Conservation (phyloP, 2,797 vertebrate species). For the Macropus fuliginosus region DNA sequence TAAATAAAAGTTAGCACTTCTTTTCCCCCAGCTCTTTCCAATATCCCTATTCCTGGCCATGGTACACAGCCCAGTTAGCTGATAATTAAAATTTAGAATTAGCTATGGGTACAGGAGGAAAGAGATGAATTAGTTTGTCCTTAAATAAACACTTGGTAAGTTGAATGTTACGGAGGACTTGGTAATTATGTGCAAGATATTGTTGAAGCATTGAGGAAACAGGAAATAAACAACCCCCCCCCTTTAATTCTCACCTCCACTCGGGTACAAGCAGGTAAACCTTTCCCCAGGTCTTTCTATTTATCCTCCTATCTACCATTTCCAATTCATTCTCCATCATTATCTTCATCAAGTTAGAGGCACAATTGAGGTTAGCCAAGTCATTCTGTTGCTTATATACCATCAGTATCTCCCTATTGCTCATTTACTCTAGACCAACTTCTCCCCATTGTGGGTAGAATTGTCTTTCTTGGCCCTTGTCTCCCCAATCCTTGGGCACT, state of each 20-base stretch:
- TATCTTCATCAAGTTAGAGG: not conserved
- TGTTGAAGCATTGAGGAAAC: not conserved
- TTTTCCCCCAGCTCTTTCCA: not conserved
- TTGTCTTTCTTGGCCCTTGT: not conserved
- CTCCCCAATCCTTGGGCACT: not conserved
- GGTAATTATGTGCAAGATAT: not conserved
- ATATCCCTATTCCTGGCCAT: not conserved
- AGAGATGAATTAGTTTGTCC: not conserved
- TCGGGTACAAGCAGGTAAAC: not conserved
- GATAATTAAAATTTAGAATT: not conserved
- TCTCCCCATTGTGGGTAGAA: not conserved
- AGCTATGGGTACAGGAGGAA: not conserved
- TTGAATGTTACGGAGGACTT: too few relatives aligned
- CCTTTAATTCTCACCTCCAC: not conserved
- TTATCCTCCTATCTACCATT: not conserved
- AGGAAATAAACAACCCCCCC: not conserved
- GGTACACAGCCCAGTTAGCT: not conserved
- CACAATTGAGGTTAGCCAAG: not conserved
- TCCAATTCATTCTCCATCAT: not conserved
- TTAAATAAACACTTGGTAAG: too few relatives aligned
- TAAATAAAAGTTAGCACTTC: not conserved
- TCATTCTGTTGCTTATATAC: not conserved
- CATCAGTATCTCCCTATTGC: not conserved
- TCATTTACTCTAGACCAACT: not conserved
- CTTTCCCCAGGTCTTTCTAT: not conserved